Conservation (phyloP, 2,797 vertebrate genomes). For the Oreochromis grahami region DNA sequence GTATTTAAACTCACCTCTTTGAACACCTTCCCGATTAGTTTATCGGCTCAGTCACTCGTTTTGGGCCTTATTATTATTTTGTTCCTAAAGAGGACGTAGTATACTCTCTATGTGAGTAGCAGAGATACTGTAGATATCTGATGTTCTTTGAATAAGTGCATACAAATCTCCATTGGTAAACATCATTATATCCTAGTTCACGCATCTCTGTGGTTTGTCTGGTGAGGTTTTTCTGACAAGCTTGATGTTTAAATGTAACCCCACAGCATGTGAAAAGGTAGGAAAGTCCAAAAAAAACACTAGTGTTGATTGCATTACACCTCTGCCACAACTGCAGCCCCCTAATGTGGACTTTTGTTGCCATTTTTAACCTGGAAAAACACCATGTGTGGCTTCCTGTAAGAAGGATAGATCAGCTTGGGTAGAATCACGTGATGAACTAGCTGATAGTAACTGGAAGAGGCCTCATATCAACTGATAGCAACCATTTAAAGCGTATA, state of each 20-base stretch:
- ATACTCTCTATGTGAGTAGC: not conserved
- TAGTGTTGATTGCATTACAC: not conserved
- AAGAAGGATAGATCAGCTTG: not conserved
- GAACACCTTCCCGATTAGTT: not conserved
- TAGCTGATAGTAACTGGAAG: not conserved
- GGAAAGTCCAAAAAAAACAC: not conserved
- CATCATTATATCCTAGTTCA: not conserved
- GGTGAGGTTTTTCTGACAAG: not conserved
- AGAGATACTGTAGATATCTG: not conserved
- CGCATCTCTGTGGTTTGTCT: not conserved
- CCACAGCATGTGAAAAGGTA: not conserved
- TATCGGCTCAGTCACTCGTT: not conserved
- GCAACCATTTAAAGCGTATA: not conserved
- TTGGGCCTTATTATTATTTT: not conserved
- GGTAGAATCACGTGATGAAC: not conserved
- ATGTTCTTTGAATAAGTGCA: not conserved
- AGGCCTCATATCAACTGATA: not conserved
- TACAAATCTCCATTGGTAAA: not conserved
- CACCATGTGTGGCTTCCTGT: not conserved
- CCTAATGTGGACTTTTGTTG: not conserved
- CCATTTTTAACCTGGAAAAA: not conserved
- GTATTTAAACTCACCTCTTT: not conserved
- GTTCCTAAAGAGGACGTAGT: not conserved
- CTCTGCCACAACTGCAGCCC: not conserved
- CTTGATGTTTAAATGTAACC: not conserved